phyloP scores from a whole-genome alignment of 2,888 invertebrate species.

The Noctua fimbriata region DNA sequence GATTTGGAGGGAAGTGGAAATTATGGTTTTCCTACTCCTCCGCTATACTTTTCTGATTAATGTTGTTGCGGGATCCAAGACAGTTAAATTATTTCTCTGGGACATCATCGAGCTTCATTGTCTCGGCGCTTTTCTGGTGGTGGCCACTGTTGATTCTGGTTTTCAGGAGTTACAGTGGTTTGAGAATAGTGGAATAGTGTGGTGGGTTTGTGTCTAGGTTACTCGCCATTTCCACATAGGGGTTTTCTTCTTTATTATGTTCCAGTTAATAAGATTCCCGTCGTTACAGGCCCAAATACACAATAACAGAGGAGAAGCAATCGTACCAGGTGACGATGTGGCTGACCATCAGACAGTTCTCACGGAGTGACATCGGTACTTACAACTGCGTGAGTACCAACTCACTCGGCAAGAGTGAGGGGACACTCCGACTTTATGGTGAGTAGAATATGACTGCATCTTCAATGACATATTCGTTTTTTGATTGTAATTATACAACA shows the following conservation, averaged over 20 bases:
- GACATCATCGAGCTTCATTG: no score
- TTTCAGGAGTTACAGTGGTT: no score
- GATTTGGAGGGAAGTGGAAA: no score
- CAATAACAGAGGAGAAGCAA: conserved; percentile 92
- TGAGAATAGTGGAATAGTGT: no score
- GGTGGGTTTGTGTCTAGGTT: not conserved
- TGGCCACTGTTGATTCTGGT: no score
- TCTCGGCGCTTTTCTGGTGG: no score
- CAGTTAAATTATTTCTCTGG: no score
- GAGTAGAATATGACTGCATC: conserved; percentile 56
- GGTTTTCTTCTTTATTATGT: not conserved
- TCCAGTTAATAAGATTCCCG: not conserved
- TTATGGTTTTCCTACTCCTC: no score
- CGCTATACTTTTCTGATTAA: no score
- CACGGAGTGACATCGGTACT: conserved; percentile 90
- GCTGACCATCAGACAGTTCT: conserved; percentile 91
- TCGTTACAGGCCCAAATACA: conserved; percentile 92
- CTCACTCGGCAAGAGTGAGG: conserved; percentile 94
- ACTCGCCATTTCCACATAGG: not conserved
- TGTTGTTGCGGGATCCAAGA: no score
- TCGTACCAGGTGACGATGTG: conserved; percentile 95
- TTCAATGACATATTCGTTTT: not conserved
- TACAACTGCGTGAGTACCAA: conserved; percentile 96
- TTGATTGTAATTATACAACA: not conserved
- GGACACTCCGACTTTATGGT: conserved; percentile 93